Evolutionary conservation across 2,797 vertebrate species (phyloP).

Genomic region (Arctocebus calabarensis): DNA sequence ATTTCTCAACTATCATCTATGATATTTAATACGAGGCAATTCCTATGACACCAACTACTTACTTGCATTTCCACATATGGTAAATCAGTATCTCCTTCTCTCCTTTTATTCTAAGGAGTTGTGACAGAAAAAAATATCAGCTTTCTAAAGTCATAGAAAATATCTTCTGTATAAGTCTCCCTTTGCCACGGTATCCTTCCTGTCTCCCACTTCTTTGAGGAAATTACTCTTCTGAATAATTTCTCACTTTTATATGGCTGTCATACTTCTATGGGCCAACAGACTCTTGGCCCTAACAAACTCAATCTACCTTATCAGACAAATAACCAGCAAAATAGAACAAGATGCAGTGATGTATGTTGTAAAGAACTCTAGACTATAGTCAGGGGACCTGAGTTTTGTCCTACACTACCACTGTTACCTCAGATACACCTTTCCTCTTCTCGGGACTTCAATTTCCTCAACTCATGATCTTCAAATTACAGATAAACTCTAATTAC

Average conservation of each 20-base stretch:
- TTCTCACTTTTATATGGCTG: neutral
- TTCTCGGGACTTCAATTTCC: conserved; percentile 19
- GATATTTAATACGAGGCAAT: conserved; percentile 9
- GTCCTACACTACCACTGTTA: neutral
- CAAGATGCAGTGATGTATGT: neutral
- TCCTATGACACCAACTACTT: neutral
- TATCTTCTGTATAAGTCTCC: neutral
- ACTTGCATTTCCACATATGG: neutral
- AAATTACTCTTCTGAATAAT: too few relatives aligned
- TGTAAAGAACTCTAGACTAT: neutral
- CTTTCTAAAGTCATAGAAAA: conserved; percentile 10
- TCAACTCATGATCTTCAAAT: conserved; percentile 1
- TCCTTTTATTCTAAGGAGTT: neutral
- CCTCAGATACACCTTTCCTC: neutral
- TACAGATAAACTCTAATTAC: conserved; percentile 33
- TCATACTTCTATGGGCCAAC: neutral
- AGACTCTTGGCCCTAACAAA: conserved; percentile 45
- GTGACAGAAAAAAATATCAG: neutral
- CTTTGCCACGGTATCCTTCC: neutral
- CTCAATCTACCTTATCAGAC: neutral
- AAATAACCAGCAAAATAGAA: neutral
- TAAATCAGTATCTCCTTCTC: neutral
- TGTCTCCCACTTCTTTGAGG: neutral
- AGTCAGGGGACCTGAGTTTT: neutral
- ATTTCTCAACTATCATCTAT: conserved; percentile 58